Percentiles rank a stretch among this genome's conserved stretches.
These are phyloP conservation scores for Scaptomyza polygonia DNA, from an alignment of 2,888 invertebrate species.

Conservation along the genomic window DNA sequence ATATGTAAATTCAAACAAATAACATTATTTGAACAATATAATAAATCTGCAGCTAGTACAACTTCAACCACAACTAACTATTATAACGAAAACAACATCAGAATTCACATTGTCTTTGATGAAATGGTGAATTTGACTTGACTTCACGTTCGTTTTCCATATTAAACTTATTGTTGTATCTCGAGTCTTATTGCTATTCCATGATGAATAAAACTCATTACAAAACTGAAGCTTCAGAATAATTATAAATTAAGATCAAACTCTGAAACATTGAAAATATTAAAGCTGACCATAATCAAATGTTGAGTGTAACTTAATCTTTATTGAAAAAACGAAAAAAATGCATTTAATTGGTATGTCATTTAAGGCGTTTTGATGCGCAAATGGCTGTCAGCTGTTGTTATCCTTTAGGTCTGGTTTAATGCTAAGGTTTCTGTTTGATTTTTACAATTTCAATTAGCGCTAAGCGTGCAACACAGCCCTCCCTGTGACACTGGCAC, in stretches of 20 bases:
- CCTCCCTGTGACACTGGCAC: slow-evolving; percentile 3
- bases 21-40: not conserved
- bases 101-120: not conserved
- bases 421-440: slow-evolving; percentile 63
- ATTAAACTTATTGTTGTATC: too few species aligned
- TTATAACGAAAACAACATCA: not conserved
- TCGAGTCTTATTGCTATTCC: not conserved
- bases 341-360: too few species aligned
- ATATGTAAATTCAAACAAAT: not conserved
- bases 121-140: not conserved
- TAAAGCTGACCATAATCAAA: too few species aligned
- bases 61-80: not conserved
- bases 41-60: not conserved
- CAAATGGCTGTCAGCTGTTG: slow-evolving; percentile 45
- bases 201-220: not conserved
- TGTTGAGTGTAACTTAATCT: too few species aligned
- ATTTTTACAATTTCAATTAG: slow-evolving; percentile 76
- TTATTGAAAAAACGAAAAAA: too few species aligned
- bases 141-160: too few species aligned
- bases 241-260: slow-evolving; percentile 38
- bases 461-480: slow-evolving; percentile 41
- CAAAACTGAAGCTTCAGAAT: too few species aligned
- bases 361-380: too few species aligned
- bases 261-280: too few species aligned
- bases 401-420: slow-evolving; percentile 55